Evolutionary conservation across 1,140 invertebrate genomes (phyloP).

Genomic region (Euglossa dilemma): DNA sequence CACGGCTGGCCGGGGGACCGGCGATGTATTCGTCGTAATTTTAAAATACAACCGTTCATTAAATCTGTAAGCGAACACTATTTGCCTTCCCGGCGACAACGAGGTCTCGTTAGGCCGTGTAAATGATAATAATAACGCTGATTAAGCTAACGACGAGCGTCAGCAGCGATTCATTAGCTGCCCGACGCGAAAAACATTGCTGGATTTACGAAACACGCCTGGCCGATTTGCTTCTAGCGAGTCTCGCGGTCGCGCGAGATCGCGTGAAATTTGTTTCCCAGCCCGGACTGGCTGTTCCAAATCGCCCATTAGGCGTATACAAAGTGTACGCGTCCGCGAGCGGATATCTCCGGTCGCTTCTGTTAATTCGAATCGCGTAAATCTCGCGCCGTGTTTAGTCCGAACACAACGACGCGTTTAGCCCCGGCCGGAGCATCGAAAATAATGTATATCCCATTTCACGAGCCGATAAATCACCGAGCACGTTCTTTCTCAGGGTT

Average conservation of each 20-base stretch:
- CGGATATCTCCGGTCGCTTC: not conserved
- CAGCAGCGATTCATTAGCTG: conserved; percentile 27
- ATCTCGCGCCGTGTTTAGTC: no score
- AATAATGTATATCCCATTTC: not conserved
- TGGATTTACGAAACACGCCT: conserved; percentile 22
- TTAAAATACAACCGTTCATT: conserved; percentile 34
- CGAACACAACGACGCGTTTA: not conserved
- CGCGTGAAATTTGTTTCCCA: not conserved
- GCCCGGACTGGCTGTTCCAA: not conserved
- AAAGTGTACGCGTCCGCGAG: not conserved
- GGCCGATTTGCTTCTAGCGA: not conserved
- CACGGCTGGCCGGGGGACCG: not conserved
- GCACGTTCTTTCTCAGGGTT: no score
- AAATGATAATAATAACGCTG: conserved; percentile 41
- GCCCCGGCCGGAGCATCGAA: no score
- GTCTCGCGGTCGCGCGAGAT: not conserved
- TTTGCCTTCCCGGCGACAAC: conserved; percentile 5
- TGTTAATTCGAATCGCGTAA: not conserved
- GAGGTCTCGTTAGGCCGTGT: conserved; percentile 16
- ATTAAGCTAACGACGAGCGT: conserved; percentile 38
- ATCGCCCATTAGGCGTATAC: not conserved
- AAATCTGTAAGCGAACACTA: not conserved
- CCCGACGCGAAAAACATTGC: conserved; percentile 19
- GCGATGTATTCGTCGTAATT: not conserved
- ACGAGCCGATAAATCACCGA: not conserved